These are phyloP conservation scores for Zophobas morio DNA, from an alignment of 1,140 invertebrate species.

Conservation along the genomic window DNA sequence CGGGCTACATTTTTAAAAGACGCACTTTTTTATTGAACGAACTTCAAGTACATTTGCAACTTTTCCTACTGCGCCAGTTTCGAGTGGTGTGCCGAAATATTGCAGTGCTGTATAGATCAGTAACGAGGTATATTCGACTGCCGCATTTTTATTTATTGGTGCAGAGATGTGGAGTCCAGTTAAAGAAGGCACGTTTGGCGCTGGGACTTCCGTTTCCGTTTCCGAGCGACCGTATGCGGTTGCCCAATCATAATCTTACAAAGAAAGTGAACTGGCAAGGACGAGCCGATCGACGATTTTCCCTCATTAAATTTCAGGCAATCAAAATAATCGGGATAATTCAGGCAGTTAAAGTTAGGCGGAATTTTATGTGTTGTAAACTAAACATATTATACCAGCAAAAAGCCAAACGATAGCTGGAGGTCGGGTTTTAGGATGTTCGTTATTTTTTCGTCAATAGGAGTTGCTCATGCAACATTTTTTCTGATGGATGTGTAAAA, in stretches of 20 bases:
- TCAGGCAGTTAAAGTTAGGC: constrained; percentile 19
- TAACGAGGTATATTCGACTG: constrained; percentile 33
- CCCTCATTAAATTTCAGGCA: constrained; percentile 32
- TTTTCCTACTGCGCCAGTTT: too few relatives aligned
- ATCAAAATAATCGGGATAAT: constrained; percentile 39
- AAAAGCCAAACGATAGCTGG: constrained; percentile 12
- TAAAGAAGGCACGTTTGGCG: constrained; percentile 41
- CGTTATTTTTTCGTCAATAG: constrained; percentile 36
- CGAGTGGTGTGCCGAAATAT: background rate
- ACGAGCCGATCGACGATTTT: constrained; percentile 35
- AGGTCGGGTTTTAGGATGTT: background rate
- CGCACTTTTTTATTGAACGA: too few relatives aligned
- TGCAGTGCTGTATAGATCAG: constrained; percentile 23
- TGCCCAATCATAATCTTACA: constrained; percentile 43
- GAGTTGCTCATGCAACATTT: constrained; percentile 24
- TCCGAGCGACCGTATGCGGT: constrained; percentile 34
- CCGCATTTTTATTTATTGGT: constrained; percentile 37
- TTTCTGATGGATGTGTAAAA: background rate
- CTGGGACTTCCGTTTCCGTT: constrained; percentile 47
- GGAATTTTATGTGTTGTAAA: constrained; percentile 26
- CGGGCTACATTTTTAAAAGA: too few relatives aligned
- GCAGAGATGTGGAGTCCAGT: constrained; percentile 21
- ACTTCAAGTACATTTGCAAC: too few relatives aligned
- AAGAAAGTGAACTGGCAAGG: constrained; percentile 38
- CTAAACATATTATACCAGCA: constrained; percentile 5